Conservation (phyloP, 2,797 vertebrate genomes). For the Paramormyrops hopkinsi region DNA sequence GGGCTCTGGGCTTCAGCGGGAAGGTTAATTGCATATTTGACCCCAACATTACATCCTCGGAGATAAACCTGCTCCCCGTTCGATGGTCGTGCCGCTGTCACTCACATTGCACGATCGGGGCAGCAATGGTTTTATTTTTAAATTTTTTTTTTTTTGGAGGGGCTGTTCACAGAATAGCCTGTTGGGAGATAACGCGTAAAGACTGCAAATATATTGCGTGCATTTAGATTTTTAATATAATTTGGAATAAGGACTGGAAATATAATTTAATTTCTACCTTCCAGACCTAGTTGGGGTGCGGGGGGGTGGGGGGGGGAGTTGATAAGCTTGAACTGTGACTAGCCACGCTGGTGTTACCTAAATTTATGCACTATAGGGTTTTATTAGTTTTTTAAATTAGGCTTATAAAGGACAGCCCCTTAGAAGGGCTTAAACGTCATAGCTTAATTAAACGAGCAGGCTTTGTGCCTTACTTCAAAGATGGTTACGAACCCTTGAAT, state of each 20-base stretch:
- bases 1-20: neutral
- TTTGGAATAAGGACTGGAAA: constrained; percentile 3
- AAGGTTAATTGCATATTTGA: constrained; percentile 26
- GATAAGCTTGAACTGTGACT: constrained; percentile 7
- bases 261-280: constrained; percentile 11
- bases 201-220: neutral
- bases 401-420: neutral
- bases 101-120: neutral
- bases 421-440: constrained; percentile 11
- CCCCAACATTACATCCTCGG: constrained; percentile 1
- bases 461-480: neutral
- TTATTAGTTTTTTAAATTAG: constrained; percentile 21
- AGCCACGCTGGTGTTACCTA: neutral
- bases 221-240: constrained; percentile 1
- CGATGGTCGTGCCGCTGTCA: neutral
- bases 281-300: neutral
- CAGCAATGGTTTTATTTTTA: neutral
- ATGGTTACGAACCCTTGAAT: constrained; percentile 11
- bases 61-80: constrained; percentile 15
- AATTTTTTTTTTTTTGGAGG: neutral
- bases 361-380: neutral
- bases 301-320: neutral
- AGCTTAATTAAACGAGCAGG: constrained; percentile 9
- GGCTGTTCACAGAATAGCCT: neutral
- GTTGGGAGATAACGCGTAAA: neutral